Base-by-base conservation (phyloP, 2,888 invertebrate genomes). In the Tribolium freemani region DNA sequence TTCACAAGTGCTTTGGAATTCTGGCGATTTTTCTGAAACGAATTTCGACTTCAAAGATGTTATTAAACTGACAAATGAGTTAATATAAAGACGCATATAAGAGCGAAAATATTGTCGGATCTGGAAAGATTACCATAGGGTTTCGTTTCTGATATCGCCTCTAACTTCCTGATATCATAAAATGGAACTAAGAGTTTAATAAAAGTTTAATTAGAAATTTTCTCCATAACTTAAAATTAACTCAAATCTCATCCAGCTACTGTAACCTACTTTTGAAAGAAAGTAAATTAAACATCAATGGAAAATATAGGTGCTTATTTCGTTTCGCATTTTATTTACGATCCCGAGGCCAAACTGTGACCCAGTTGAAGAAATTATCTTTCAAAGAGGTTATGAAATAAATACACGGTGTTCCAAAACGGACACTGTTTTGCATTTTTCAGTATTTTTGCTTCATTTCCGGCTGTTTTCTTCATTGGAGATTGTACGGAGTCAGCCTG, bases 131-230 rank as follows among this genome's bases (percentile, higher is more conserved):
- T 81, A 79, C 76, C 73, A 75, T 74, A 72, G 76, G 76, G 78
- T 79, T 79, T 76, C 82, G 78, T 81, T 81, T 77, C 81, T 78
- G 82, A 82, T 82, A 80, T 77, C 79, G 74, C 78, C 77, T 77
- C 45, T 71, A 82, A 81, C 79, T 81, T 26, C 26, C 26, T 80
- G 80, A 82, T 83, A 83, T 80, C 82, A 80, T 84, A 83, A 83
- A 83, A 80, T 83, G 78, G 80, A 82, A 80, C 79, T 80, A 79
- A 76, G 75, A 79, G 78, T 84, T 84, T 84, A 84, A 84, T 86
- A 84, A 85, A 85, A 85, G 83, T 86, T 86, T 85, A 84, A 85
- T 86, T 84, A 84, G 82, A 82, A 84, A 82, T 83, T 82, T 83
- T 81, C 81, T 81, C 80, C 81, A 81, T 83, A 83, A 82, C 80